Percentiles rank a stretch among this genome's conserved stretches.
Evolutionary conservation across 2,113 vertebrate species (phyloP).

Genomic region (Panthera tigris): DNA sequence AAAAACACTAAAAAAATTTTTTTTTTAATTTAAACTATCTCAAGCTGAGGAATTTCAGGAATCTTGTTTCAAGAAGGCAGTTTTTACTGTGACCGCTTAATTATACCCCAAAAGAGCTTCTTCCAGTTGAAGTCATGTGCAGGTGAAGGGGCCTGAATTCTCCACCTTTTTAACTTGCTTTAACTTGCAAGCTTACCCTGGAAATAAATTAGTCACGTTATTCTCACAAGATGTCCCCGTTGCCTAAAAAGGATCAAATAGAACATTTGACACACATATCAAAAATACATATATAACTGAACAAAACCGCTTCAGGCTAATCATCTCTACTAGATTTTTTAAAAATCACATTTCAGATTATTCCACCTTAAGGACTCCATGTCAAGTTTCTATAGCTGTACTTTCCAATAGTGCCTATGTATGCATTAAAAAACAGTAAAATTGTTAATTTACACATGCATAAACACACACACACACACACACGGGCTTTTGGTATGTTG

Average conservation of each 20-base stretch:
- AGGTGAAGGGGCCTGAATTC: conserved; percentile 44
- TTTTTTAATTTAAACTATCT: background rate
- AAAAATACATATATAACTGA: background rate
- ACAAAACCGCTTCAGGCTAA: conserved; percentile 32
- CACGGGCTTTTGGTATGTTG: conserved; percentile 47
- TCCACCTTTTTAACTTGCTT: conserved; percentile 48
- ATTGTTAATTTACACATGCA: background rate
- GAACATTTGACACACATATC: conserved; percentile 48
- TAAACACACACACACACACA: background rate
- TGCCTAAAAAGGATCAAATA: conserved; percentile 45
- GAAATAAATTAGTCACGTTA: conserved; percentile 60
- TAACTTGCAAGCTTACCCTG: conserved; percentile 48
- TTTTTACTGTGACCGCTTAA: background rate
- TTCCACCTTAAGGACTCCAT: background rate
- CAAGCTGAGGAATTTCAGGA: background rate
- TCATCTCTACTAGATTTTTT: conserved; percentile 6
- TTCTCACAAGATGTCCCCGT: conserved; percentile 55
- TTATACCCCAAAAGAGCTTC: background rate
- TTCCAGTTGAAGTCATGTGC: background rate
- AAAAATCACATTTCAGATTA: background rate
- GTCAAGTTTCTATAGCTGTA: conserved; percentile 41
- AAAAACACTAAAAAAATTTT: too few relatives aligned
- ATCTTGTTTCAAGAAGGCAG: conserved; percentile 4
- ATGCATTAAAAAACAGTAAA: background rate
- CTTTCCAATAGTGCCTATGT: conserved; percentile 13